These are phyloP conservation scores for Numenius arquata DNA, from an alignment of 2,113 vertebrate genomes.

Conservation along the genomic window DNA sequence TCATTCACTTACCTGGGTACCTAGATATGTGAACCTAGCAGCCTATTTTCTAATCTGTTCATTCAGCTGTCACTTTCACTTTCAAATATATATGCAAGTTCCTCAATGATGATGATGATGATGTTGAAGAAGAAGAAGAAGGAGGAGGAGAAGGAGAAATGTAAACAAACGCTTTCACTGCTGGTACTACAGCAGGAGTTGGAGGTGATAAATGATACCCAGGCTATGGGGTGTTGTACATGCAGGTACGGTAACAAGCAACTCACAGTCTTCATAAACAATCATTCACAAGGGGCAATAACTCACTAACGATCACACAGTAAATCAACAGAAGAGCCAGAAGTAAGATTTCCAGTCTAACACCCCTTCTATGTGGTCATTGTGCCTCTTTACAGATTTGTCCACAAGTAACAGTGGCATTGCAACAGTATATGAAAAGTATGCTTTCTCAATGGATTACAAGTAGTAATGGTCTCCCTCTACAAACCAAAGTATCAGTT, in stretches of 20 bases:
- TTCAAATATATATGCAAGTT: neutral
- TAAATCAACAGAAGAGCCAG: neutral
- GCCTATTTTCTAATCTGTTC: neutral
- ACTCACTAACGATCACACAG: neutral
- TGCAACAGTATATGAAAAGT: neutral
- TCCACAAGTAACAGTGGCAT: neutral
- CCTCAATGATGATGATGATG: neutral
- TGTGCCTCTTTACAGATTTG: neutral
- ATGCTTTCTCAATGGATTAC: neutral
- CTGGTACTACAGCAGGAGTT: neutral
- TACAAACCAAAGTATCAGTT: neutral
- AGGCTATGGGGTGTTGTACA: neutral
- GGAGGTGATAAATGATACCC: neutral
- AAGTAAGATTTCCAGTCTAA: neutral
- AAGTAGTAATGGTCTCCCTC: neutral
- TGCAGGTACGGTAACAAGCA: neutral
- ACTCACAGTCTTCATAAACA: neutral
- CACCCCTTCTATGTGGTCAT: neutral
- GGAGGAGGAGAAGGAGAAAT: neutral
- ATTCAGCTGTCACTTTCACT: neutral
- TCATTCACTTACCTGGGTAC: neutral
- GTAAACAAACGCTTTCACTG: neutral
- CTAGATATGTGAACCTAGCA: neutral
- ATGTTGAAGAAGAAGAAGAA: neutral
- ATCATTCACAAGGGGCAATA: neutral